Base-by-base conservation (phyloP, 1,140 invertebrate species). In the Saccostrea glomerata region DNA sequence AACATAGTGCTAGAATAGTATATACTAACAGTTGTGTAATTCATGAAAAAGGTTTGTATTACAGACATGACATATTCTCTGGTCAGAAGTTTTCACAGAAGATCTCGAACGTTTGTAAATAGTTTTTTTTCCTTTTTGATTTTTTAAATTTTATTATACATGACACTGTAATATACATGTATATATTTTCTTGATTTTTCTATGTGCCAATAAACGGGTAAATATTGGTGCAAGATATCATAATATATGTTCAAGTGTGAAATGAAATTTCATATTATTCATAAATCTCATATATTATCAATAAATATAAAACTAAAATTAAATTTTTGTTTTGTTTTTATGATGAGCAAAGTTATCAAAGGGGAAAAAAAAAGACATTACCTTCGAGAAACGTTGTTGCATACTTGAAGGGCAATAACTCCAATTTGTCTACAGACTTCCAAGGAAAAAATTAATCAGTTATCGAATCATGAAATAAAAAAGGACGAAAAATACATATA, bases 71-170 rank as follows among this genome's bases (percentile, higher is more conserved):
- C 70, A 77, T 77, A 25, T 36, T 77, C 60, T 77, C 70, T 77
- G 70, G 70, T 77, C 70, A 77, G 70, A 77, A 25, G 70, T 77
- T 77, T 77, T 77, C 70, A 77, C 70, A 77, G 70, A 77, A 77
- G 70, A 77, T 77, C 70, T 77, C 70, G 25, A 77, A 30, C 36
- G 30, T 15, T 30, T 77, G 70, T 77, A 77, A 25, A 77, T 77
- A 77, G 70, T 77, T 73, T 20, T 23, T 73, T 73, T 73, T 77
- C 25, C 2, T 15, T 77, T 77, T 77, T 77, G 58, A 20, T 63
- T 77, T 36, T 77, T 11, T 12, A 77, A 77, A 36, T 77, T 77
- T 77, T 77, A 77, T 77, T 36, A 77, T 17, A 30, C 70, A 77
- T 63, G 58, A 63, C 58, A 63, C 5, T 63, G 58, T 63, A 63